phyloP scores from a whole-genome alignment of 2,113 vertebrate species.

The Cairina moschata region DNA sequence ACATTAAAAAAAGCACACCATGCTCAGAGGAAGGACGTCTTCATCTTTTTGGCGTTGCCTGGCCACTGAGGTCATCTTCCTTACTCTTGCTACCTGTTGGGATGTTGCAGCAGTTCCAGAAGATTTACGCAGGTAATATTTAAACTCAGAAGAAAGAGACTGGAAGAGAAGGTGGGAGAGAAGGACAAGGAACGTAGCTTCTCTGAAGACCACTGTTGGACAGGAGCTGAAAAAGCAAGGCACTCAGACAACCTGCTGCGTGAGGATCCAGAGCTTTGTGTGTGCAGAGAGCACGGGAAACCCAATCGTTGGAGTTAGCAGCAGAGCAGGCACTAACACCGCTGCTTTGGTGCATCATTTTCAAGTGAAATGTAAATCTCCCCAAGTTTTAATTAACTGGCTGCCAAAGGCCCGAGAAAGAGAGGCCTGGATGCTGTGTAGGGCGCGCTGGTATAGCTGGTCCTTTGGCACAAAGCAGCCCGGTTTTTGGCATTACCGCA shows the following conservation, averaged over 20 bases:
- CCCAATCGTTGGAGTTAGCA: neutral
- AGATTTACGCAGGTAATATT: too few species aligned
- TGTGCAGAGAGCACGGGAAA: rapidly evolving
- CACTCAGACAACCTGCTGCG: rapidly evolving
- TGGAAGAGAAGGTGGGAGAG: neutral
- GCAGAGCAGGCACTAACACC: rapidly evolving
- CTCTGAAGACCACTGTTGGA: neutral
- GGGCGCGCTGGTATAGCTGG: neutral
- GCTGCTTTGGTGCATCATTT: neutral
- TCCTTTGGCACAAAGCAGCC: neutral
- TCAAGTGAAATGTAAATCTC: neutral
- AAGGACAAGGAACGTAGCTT: neutral
- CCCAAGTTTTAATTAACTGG: neutral
- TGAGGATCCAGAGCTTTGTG: neutral
- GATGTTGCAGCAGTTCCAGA: neutral
- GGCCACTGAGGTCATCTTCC: rapidly evolving
- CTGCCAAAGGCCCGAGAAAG: neutral
- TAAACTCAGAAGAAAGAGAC: neutral
- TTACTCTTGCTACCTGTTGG: neutral
- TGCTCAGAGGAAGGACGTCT: neutral
- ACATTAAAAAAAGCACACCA: too few species aligned
- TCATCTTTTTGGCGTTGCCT: rapidly evolving
- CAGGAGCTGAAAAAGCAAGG: neutral
- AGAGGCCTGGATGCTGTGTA: neutral
- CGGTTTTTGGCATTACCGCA: neutral